Evolutionary conservation across 2,113 vertebrate genomes (phyloP), one percentile per base, ranked within the genome.

Genomic region (Vimba vimba): DNA sequence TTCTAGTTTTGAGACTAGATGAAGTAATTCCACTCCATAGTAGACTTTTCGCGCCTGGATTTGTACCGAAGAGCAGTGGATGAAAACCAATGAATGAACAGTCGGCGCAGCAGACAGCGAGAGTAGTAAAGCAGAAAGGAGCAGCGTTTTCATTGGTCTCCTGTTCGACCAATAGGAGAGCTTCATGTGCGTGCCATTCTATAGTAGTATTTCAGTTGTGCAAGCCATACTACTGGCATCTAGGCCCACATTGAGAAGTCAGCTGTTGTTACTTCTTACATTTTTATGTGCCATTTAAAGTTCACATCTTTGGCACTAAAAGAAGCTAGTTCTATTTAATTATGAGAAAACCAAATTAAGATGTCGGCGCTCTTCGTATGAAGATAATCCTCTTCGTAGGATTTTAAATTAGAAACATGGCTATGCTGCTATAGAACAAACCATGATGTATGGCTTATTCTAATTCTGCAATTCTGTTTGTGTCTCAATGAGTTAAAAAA

Each of bases 1-100:
- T n/a, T 64, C 23, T 62, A 45, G 25, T 80, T 79, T 27, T 62
- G 11, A 80, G 19, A 62, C 75, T 59, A 4, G 12, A 64, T 45
- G 0, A 47, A 6, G 19, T 55, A 50, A 66, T 62, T 36, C 39
- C 7, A 30, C 2, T 39, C 7, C 59, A 11, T 69, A 39, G 30
- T 17, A 57, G 30, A 83, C 50, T 86, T 88, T 93, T 94, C 92
- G 93, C 93, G 93, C 92, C 87, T 90, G 91, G 89, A 91, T 94
- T 94, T 90, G 91, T 93, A 94, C 89, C 91, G 92, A 92, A 93
- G 88, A 88, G 86, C 59, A 25, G 85, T 66, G 83, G 47, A 17
- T 82, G 43, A 62, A 90, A 94, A 91, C 94, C 95, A 95, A 95
- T 95, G 94, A 94, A 91, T 85, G 92, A 83, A 91, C 91, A 87